Evolutionary conservation across 2,797 vertebrate species (phyloP), one percentile per base, ranked within the genome.

Genomic region (Kryptopterus vitreolus): DNA sequence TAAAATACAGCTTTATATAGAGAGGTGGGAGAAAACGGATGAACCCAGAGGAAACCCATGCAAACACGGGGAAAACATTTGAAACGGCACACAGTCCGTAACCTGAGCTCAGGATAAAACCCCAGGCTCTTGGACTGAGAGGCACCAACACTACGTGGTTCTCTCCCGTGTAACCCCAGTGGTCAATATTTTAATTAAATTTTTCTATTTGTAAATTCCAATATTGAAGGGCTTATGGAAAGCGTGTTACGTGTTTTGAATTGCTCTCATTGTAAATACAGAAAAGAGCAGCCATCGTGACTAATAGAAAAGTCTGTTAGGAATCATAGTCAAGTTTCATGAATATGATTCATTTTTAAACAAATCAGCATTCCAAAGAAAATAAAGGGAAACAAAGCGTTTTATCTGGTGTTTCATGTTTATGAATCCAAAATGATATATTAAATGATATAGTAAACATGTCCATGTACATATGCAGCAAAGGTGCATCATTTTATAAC

Each of bases 281-380:
- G 48, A 29, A n/a, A 59, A 62, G 33, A 74, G 33, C 76, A 59
- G 50, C 35, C 58, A 74, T 66, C 55, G 66, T 26, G 46, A 65
- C 31, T 22, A 29, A 68, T 15, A 78, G 53, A 68, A 76, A 81
- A 65, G n/a, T 69, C 71, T 81, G 71, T 84, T 68, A 18, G n/a
- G 58, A 70, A 74, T 80, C 66, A 79, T 35, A 79, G 63, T 66
- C 63, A 61, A 16, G 73, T 79, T 79, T 35, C 59, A 77, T 84
- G 31, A 77, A 77, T 74, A 70, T 68, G 29, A 77, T 66, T 46
- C 66, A 55, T 76, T 82, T 84, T 76, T 16, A 74, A 80, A 65
- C 31, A 48, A 82, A 57, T 29, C 18, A 79, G 58, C 55, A 48
- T 46, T 82, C 72, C 76, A 80, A 82, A 77, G 52, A 58, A 72